Conservation (phyloP, 1,140 invertebrate species). For the Caerostris darwini region DNA sequence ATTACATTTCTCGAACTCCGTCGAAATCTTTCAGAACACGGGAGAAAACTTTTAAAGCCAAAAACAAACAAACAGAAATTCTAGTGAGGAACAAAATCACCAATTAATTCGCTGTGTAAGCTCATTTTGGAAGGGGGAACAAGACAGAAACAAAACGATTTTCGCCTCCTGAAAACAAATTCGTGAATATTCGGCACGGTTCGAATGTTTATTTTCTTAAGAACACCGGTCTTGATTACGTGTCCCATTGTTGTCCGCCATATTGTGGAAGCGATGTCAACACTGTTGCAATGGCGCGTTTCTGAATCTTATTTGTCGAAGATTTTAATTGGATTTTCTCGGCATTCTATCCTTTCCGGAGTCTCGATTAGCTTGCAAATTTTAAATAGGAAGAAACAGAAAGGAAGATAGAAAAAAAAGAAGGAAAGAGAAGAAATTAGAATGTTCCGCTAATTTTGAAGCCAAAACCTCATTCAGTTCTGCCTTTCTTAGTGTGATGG, state of each 20-base stretch:
- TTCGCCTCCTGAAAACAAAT: neutral
- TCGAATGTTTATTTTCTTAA: neutral
- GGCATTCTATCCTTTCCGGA: neutral
- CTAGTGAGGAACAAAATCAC: neutral
- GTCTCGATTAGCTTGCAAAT: neutral
- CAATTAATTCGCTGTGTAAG: neutral
- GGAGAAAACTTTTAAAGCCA: neutral
- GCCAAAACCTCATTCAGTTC: neutral
- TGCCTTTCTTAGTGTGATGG: neutral
- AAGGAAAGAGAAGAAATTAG: neutral
- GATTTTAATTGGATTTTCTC: neutral
- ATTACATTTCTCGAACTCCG: conserved; percentile 7
- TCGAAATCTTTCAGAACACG: neutral
- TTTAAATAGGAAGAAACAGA: neutral
- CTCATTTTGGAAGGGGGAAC: neutral
- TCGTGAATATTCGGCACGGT: neutral
- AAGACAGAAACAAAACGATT: neutral
- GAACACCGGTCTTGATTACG: neutral
- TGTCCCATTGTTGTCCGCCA: neutral
- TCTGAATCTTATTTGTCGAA: neutral
- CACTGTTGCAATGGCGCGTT: neutral
- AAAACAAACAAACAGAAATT: neutral
- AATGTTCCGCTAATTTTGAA: neutral
- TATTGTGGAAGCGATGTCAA: conserved; percentile 4
- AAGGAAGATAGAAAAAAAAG: neutral